These are phyloP conservation scores for Diuraphis noxia DNA, from an alignment of 1,140 invertebrate species.

Conservation along the genomic window DNA sequence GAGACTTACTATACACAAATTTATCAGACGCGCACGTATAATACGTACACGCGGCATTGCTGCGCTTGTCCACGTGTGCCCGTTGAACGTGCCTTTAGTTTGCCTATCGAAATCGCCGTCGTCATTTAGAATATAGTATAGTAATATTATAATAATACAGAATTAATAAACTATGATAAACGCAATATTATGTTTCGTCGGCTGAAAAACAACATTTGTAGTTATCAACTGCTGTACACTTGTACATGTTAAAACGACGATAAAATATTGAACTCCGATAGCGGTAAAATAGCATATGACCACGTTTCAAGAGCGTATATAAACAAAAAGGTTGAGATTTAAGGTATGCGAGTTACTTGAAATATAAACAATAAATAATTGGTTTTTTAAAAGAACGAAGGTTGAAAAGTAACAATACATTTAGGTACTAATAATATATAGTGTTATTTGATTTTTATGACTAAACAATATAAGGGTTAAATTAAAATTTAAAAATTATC, in stretches of 20 bases:
- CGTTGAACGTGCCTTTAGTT: slow-evolving; percentile 9
- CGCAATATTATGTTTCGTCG: neutral
- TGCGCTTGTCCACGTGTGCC: neutral
- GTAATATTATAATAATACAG: neutral
- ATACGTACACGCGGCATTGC: neutral
- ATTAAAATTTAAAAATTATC: neutral
- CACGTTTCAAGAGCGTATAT: neutral
- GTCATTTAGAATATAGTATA: neutral
- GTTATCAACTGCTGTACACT: neutral
- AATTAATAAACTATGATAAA: neutral
- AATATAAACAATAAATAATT: slow-evolving; percentile 3
- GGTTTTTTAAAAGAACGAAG: neutral
- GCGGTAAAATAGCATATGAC: neutral
- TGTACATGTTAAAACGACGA: neutral
- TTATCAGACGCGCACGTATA: neutral
- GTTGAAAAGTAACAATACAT: neutral
- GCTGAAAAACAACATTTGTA: neutral
- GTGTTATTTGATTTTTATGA: no score
- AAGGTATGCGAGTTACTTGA: neutral
- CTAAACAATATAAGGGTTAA: neutral
- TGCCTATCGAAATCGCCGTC: slow-evolving; percentile 49
- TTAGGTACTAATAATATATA: no score
- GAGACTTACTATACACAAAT: neutral
- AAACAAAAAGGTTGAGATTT: neutral
- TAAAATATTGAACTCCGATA: neutral